Percentiles rank a stretch among this genome's conserved stretches.
Conservation (phyloP, 2,797 vertebrate genomes). For the Cercopithecus mitis region DNA sequence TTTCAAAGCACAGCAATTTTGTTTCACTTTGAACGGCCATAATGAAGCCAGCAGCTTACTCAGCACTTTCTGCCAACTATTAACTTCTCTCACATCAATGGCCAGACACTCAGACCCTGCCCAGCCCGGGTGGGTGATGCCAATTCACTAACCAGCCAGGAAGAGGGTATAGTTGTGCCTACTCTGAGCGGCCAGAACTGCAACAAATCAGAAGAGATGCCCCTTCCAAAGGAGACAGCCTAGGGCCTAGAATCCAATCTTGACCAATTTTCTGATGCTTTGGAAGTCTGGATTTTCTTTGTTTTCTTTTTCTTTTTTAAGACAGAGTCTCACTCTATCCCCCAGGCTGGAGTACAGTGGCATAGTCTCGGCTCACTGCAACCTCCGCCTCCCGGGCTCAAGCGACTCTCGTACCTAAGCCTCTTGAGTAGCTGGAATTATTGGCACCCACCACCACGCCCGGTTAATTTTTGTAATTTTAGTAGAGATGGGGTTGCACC, state of each 20-base stretch:
- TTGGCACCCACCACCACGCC: background rate
- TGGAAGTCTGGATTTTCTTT: background rate
- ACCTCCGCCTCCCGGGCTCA: background rate
- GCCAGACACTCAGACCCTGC: background rate
- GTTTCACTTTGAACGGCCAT: background rate
- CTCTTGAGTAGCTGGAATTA: background rate
- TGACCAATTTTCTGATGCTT: background rate
- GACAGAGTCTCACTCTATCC: background rate
- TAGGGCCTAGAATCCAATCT: background rate
- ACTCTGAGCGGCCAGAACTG: background rate
- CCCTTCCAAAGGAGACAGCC: background rate
- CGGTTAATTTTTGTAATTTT: background rate
- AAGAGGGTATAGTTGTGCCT: no score
- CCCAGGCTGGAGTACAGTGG: background rate
- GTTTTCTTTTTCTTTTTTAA: background rate
- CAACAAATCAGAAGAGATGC: background rate
- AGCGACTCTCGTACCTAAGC: background rate
- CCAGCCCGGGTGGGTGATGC: fast-evolving
- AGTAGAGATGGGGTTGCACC: background rate
- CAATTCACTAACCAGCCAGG: no score
- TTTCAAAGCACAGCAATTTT: background rate
- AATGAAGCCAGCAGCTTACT: background rate
- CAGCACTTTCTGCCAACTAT: background rate
- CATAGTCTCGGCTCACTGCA: background rate
- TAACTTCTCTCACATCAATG: no score